Evolutionary conservation across 2,113 vertebrate species (phyloP), one percentile per base, ranked within the genome.

Genomic region (Plestiodon gilberti): DNA sequence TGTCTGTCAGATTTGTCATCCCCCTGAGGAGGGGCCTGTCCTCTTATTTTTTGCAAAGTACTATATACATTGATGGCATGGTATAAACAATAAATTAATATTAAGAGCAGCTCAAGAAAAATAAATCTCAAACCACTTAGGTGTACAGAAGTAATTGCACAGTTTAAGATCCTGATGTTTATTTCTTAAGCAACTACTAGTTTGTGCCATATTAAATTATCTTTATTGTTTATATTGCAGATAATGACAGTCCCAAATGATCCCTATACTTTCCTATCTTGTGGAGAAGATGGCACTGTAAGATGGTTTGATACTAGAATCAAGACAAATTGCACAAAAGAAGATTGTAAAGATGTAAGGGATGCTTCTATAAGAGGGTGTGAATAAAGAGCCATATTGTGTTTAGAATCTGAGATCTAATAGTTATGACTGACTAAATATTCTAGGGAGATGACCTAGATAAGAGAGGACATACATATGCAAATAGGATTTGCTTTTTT

Each of bases 341-440:
- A 99, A 96, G 98, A 99, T 94, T 99, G 99, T 96, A 99, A 99
- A 98, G 99, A 99, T 94, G 99, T 99, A 98, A 96, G 98, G 91
- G 82, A 91, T 22, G 89, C 83, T 85, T 87, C 91, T 92, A 90
- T 90, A 88, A 84, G 89, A 92, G 87, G 83, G 65, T 86, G 57
- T 89, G 89, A 91, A 86, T 93, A 88, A 93, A 91, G 85, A 91
- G 80, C 86, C 87, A 81, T 81, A 89, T 83, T 82, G 78, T 82
- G 82, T 78, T 77, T 74, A 90, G 70, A 43, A 87, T 85, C 88
- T 87, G 83, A 93, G 82, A 91, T 92, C 87, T 87, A 83, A 75
- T 89, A 89, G 91, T 84, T 83, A 77, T 92, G 48, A 81, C 83
- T 90, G 83, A 1, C 59, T 65, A 0, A 80, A 64, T 73, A 22